Conservation (phyloP, 2,797 vertebrate species). For the Podargus strigoides region DNA sequence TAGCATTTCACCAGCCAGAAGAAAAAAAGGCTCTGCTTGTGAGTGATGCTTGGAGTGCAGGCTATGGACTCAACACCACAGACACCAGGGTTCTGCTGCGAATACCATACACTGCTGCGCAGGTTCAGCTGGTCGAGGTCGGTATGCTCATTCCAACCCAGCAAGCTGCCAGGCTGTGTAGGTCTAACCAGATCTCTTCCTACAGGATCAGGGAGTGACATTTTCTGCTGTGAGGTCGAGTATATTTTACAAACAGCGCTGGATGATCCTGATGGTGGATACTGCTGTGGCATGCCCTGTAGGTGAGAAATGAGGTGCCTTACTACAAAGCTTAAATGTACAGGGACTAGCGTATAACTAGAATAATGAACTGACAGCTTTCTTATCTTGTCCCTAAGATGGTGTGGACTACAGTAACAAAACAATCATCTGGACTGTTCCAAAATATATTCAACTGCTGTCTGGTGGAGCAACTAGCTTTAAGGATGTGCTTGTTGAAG, state of each 20-base stretch:
- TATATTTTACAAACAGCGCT: slow-evolving; percentile 69
- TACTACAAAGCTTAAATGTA: background rate
- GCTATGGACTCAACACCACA: slow-evolving; percentile 75
- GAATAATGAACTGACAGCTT: background rate
- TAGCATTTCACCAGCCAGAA: slow-evolving; percentile 78
- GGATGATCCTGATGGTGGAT: slow-evolving; percentile 74
- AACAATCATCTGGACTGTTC: slow-evolving; percentile 82
- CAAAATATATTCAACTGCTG: slow-evolving; percentile 68
- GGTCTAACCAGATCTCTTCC: background rate
- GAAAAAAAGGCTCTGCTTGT: slow-evolving; percentile 70
- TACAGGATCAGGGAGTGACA: slow-evolving; percentile 76
- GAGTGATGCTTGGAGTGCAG: slow-evolving; percentile 72
- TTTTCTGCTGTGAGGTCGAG: slow-evolving; percentile 80
- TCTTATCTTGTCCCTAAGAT: slow-evolving; percentile 60
- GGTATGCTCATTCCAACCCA: background rate
- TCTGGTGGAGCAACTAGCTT: slow-evolving; percentile 56
- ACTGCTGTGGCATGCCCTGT: slow-evolving; percentile 76
- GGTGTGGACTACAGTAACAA: slow-evolving; percentile 72
- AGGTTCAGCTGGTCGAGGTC: slow-evolving; percentile 62
- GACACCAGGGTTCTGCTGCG: slow-evolving; percentile 75
- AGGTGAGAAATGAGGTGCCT: slow-evolving; percentile 22
- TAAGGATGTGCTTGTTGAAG: slow-evolving; percentile 70
- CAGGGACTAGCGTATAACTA: background rate
- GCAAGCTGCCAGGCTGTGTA: background rate
- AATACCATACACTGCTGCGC: slow-evolving; percentile 72